Evolutionary conservation across 2,888 invertebrate species (phyloP), one percentile per base, ranked within the genome.

Genomic region (Capitulum mitella): DNA sequence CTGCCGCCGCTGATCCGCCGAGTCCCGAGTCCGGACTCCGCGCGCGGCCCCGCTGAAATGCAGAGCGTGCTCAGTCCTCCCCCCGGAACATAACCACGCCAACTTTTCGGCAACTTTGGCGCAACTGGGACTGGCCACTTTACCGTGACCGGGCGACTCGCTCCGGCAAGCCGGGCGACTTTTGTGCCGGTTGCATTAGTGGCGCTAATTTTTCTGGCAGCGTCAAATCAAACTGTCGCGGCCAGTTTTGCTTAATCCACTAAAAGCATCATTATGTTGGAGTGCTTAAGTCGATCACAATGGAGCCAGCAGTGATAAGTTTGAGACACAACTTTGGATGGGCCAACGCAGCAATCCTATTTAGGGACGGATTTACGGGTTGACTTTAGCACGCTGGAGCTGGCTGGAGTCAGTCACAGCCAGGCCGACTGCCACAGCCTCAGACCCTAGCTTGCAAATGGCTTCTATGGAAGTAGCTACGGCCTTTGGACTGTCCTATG

Each of bases 231-330:
- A 34, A 37, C 34, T 70, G 70, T 70, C 70, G 70, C 70, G 37
- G 70, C 37, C 37, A 70, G 70, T 70, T 70, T 70, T 70, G 70
- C 70, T 70, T 70, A 70, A 70, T 70, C 70, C 70, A 70, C 70
- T 70, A 70, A 70, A 70, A 70, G 70, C 70, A 37, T 70, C 70
- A 70, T 70, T 70, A 70, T 70, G 70, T 70, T 37, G 70, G 37
- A 70, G 70, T 19, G 70, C 37, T 34, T 34, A 37, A 70, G 70
- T 61, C 61, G 32, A 32, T 61, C 61, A 61, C 61, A 61, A 61
- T 61, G 61, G 32, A 6, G n/a, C n/a, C 3, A 14, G 14, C 32
- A 32, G 61, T 32, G 61, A 61, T 61, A 61, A 61, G 61, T 61
- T 61, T 61, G 61, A 14, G 32, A 61, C 51, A 51, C 61, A 61